Base-by-base conservation (phyloP, 1,140 invertebrate species). In the Tetramorium alpestre region DNA sequence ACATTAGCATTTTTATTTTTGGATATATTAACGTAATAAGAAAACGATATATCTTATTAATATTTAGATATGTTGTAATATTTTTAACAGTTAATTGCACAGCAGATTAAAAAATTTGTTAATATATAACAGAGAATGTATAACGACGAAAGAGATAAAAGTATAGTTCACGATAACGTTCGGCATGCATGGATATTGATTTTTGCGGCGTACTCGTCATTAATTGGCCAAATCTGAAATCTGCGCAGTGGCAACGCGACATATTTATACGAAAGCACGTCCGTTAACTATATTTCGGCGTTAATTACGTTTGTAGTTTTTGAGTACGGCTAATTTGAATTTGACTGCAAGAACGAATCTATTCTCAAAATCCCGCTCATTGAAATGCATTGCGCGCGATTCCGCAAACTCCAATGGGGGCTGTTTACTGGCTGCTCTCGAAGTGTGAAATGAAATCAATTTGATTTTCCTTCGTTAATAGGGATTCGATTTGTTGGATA, bases 301-400 rank as follows among this genome's bases (percentile, higher is more conserved):
- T 54, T 80, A 51, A 69, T 80, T 54, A 11, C 51, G n/a, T 80
- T 67, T 51, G 49, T 16, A 41, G 13, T 64, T 78, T 38, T 54
- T 25, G 54, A 77, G 22, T 64, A n/a, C n/a, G n/a, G n/a, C 16
- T 80, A 33, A 78, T 78, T 78, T 51, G n/a, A 11, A 13, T 10
- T 3, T 38, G 47, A 33, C 16, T 18, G 22, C 33, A 49, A 69
- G 13, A 54, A 54, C 25, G 22, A 80, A 69, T 80, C 7, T 18
- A 67, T 4, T 25, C 13, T 38, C 13, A 58, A 67, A 49, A 54
- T 77, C 10, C 22, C 10, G 38, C 11, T 64, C 38, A 69, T 69
- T 54, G 44, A 67, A 51, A 80, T 80, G 47, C n/a, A 80, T 80
- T n/a, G n/a, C 62, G n/a, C 33, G 77, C 3, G 8, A 80, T 22